Conservation (phyloP, 2,797 vertebrate species). For the Tarsius wallacei region DNA sequence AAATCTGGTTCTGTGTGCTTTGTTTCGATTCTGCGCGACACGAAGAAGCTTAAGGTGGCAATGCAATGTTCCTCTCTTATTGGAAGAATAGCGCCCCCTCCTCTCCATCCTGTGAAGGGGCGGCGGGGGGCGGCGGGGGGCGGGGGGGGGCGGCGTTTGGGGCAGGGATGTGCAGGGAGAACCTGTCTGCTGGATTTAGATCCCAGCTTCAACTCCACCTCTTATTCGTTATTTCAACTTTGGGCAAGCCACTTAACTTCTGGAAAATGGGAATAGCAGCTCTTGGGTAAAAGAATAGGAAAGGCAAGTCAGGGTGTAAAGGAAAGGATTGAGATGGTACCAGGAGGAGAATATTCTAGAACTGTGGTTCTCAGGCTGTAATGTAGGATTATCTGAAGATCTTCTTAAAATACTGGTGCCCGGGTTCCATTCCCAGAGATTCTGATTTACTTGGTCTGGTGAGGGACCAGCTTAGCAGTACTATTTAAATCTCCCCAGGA, state of each 20-base stretch:
- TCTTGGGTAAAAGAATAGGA: neutral
- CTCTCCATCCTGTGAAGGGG: fast-evolving
- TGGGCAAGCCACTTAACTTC: neutral
- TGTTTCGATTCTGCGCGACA: neutral
- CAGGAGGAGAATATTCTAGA: neutral
- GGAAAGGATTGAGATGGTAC: neutral
- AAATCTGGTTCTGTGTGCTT: conserved; percentile 9
- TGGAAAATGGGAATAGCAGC: neutral
- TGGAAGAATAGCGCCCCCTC: neutral
- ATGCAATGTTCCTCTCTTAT: neutral
- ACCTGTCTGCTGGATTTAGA: neutral
- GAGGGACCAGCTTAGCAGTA: neutral
- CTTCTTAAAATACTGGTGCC: neutral
- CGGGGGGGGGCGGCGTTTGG: no score
- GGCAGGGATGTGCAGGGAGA: no score
- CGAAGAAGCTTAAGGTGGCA: neutral
- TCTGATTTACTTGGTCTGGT: neutral
- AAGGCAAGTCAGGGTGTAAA: neutral
- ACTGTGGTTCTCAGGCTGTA: neutral
- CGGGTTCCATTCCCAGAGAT: neutral
- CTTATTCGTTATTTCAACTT: neutral
- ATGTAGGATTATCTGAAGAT: neutral
- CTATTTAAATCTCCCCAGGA: neutral
- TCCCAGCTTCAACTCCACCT: neutral
- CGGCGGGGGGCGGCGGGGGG: no score